Percentiles rank a stretch among this genome's conserved stretches.
phyloP scores from a whole-genome alignment of 2,797 vertebrate species.

The Sciaenops ocellatus region DNA sequence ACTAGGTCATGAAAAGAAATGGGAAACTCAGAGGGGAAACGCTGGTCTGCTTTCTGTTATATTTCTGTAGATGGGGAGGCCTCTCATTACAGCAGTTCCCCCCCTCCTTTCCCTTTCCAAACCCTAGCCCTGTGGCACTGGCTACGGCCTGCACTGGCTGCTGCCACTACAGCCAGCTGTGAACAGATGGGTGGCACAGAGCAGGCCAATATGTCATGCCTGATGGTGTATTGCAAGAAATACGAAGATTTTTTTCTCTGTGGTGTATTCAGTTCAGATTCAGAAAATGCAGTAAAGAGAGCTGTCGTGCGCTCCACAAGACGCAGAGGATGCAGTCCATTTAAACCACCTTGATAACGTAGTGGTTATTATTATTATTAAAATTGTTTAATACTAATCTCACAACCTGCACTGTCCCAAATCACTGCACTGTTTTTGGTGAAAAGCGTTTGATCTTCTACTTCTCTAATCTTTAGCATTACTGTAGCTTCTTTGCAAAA shows the following conservation, averaged over 20 bases:
- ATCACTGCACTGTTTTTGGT: background rate
- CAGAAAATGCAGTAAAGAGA: constrained; percentile 39
- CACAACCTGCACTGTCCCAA: background rate
- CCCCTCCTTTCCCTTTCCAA: constrained; percentile 13
- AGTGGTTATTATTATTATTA: background rate
- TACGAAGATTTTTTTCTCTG: constrained; percentile 42
- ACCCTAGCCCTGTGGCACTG: constrained; percentile 57
- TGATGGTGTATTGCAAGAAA: constrained; percentile 65
- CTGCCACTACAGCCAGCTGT: constrained; percentile 68
- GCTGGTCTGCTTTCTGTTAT: constrained; percentile 58
- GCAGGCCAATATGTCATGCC: constrained; percentile 60
- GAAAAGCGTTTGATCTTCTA: background rate
- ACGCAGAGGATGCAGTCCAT: background rate
- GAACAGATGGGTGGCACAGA: constrained; percentile 73
- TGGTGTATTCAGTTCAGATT: constrained; percentile 40
- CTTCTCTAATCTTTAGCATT: background rate
- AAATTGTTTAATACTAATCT: background rate
- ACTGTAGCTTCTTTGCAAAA: background rate
- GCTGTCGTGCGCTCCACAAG: background rate
- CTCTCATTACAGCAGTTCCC: constrained; percentile 63
- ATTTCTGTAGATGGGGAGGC: constrained; percentile 49
- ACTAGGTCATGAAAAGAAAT: constrained; percentile 74
- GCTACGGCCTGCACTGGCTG: constrained; percentile 52
- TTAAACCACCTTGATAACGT: constrained; percentile 6
- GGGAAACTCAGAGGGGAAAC: constrained; percentile 60